Base-by-base conservation (phyloP, 2,797 vertebrate species). In the Mycteria americana region DNA sequence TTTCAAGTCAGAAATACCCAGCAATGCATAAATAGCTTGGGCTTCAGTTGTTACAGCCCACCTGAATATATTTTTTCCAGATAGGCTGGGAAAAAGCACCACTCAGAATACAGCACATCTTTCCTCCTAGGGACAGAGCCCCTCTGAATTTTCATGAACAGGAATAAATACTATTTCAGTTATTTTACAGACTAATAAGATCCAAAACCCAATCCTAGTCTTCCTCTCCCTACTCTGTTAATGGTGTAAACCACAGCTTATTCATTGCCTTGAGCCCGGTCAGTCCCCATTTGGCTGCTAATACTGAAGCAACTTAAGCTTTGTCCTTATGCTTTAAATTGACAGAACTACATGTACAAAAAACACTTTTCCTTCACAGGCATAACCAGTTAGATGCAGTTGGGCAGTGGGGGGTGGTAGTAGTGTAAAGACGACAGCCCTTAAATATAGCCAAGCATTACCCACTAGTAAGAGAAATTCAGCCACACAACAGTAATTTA, bases 401-500 rank as follows among this genome's bases (percentile, higher is more conserved):
- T 2, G 17, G 23, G 23, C 7, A 9, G 1, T 6, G 28, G 10
- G 0, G 1, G 3, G 4, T 7, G 6, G 2, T 51, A 10, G 37
- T 39, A 39, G 2, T 1, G 7, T 10, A 8, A 35, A 59, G 39
- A 43, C 35, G 37, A 13, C 60, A 78, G 45, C 48, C 35, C 50
- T 83, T 83, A 85, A 72, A 72, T 73, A 68, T 1, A 91, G 39
- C 48, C 69, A 50, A 54, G 31, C 4, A 5, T 72, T 24, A 68
- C 68, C 30, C n/a, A 24, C 4, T 5, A 62, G 35, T 53, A 67
- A 67, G 60, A 75, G 45, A 73, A 59, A 45, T 57, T 79, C 33
- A 86, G 63, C 22, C 48, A 21, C 28, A 37, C 19, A 45, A 12
- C 37, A 72, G 64, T 53, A 15, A 73, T 76, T 86, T 60, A 39